These are phyloP conservation scores for Megalurothrips usitatus DNA, from an alignment of 2,888 invertebrate genomes.

Conservation along the genomic window DNA sequence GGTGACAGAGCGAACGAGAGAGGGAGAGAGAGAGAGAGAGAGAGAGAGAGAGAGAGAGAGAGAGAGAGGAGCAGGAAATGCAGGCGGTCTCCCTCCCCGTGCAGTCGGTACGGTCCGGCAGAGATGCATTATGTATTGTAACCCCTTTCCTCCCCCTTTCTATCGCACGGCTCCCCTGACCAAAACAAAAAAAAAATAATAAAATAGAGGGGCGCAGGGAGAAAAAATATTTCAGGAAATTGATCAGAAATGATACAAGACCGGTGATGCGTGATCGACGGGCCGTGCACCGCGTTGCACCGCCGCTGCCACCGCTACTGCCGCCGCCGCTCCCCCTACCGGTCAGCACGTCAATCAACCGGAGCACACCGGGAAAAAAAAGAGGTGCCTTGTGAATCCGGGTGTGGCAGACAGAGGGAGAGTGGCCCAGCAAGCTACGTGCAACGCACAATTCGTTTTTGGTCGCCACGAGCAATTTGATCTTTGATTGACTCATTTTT, in stretches of 20 bases:
- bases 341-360: conserved; percentile 16
- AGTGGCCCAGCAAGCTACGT: too few species aligned
- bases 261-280: neutral
- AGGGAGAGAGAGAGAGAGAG: neutral
- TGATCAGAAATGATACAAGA: conserved; percentile 23
- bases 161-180: neutral
- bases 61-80: conserved; percentile 4
- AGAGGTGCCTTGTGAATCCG: neutral
- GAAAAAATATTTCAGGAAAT: conserved; percentile 18
- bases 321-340: neutral
- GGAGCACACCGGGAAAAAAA: neutral
- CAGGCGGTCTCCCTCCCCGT: neutral
- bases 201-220: neutral
- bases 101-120: conserved; percentile 13
- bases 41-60: conserved; percentile 4
- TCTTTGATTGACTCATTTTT: too few species aligned
- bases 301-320: too few species aligned
- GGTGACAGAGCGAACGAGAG: neutral
- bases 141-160: neutral
- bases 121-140: conserved; percentile 26
- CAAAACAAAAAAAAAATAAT: conserved; percentile 13
- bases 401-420: too few species aligned
- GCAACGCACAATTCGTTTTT: too few species aligned
- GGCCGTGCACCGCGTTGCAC: neutral
- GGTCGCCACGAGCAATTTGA: too few species aligned